phyloP scores from a whole-genome alignment of 1,140 invertebrate genomes.

The Conus ventricosus region DNA sequence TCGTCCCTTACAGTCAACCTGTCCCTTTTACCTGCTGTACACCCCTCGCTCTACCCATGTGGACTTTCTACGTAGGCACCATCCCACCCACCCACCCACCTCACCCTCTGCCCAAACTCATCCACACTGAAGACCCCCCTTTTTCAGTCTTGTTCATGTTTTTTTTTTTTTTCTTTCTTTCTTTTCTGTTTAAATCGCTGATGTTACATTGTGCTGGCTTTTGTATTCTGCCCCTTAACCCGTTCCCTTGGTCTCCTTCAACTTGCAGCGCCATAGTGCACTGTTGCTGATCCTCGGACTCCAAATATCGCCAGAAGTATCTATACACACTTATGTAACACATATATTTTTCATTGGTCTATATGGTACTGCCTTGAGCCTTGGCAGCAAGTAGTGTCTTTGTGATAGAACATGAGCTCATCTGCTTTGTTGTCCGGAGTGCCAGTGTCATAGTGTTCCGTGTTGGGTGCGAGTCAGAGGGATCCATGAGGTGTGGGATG shows the following conservation, averaged over 20 bases:
- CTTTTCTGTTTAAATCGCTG: too few relatives aligned
- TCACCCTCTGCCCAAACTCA: neutral
- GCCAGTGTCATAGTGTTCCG: neutral
- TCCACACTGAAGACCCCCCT: neutral
- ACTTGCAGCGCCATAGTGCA: neutral
- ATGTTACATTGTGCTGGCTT: neutral
- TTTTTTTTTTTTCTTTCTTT: too few relatives aligned
- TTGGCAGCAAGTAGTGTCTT: slow-evolving; percentile 33
- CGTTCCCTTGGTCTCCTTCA: neutral
- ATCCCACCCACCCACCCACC: too few relatives aligned
- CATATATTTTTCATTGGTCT: slow-evolving; percentile 31
- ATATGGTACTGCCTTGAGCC: slow-evolving; percentile 36
- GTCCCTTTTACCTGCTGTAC: too few relatives aligned
- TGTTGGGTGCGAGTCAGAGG: neutral
- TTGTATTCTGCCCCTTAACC: neutral
- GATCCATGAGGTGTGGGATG: too few relatives aligned
- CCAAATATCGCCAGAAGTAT: slow-evolving; percentile 31
- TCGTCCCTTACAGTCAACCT: too few relatives aligned
- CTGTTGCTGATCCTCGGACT: slow-evolving; percentile 16
- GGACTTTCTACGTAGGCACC: too few relatives aligned
- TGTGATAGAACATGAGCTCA: slow-evolving; percentile 30
- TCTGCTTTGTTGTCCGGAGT: slow-evolving; percentile 20
- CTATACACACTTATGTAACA: slow-evolving; percentile 27
- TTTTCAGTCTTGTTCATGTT: too few relatives aligned
- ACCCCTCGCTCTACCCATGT: too few relatives aligned